Base-by-base conservation (phyloP, 2,113 vertebrate genomes). In the Eurypyga helias region DNA sequence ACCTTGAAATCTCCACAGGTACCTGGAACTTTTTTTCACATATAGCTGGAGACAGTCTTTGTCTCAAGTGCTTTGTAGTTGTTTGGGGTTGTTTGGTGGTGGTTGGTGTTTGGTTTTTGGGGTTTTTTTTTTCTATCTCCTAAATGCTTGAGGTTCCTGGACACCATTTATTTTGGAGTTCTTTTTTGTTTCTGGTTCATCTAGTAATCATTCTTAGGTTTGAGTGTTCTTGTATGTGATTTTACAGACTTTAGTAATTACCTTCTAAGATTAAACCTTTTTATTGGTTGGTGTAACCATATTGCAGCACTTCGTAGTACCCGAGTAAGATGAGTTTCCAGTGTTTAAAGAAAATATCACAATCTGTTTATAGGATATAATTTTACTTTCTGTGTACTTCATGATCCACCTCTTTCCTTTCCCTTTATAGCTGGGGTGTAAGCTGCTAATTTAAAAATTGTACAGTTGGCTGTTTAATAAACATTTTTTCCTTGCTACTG, bases 1-100 rank as follows among this genome's bases (percentile, higher is more conserved):
- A 98, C 17, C 97, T 99, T 89, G 98, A 98, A 93, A 91, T 99
- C 36, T 96, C 98, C 65, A 94, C 98, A 98, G 99, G 99, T 99
- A 95, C 28, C 65, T 90, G 18, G 23, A 77, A 55, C 70, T 38
- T 1, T 6, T 48, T 51, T 38, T 75, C 29, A 25, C 23, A 2
- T 46, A 3, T 0, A 23, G 25, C 45, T 88, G 58, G 41, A 77
- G n/a, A 13, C 13, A 51, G 8, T 28, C 12, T 61, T 73, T 55
- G 6, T 77, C 36, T 75, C 43, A 87, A 88, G n/a, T 70, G 41
- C 33, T 93, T 24, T 80, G n/a, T 60, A 41, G 8, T 38, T 82
- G 16, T 51, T 41, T 41, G 41, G 41, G 41, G 41, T 8, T 17
- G 4, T 5, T 73, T 72, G 5, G 5, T 25, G n/a, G n/a, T n/a